Evolutionary conservation across 2,888 invertebrate genomes (phyloP).

Genomic region (Tenthredo distinguenda): DNA sequence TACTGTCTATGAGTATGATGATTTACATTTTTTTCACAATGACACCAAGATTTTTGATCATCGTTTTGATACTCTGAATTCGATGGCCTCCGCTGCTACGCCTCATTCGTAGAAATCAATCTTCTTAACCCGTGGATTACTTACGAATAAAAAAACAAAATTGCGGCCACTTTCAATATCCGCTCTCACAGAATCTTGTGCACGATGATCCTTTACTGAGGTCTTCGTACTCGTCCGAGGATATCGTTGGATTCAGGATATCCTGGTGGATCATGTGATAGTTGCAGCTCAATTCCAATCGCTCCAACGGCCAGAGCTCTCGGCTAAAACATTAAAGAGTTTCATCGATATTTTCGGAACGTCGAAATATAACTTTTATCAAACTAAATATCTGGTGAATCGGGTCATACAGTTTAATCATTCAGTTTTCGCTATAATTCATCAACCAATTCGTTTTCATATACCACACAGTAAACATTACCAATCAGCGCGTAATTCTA

Average conservation of each 20-base stretch:
- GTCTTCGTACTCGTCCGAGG: constrained; percentile 45
- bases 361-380: too few species aligned
- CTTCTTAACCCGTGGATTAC: neutral
- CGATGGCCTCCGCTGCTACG: neutral
- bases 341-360: neutral
- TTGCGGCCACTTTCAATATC: constrained; percentile 22
- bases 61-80: neutral
- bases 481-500: neutral
- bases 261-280: constrained; percentile 51
- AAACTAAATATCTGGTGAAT: neutral
- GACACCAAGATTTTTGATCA: neutral
- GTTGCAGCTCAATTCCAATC: constrained; percentile 52
- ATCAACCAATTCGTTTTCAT: neutral
- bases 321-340: constrained; percentile 49
- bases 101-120: neutral
- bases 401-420: neutral
- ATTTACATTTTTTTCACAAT: constrained; percentile 7
- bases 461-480: neutral
- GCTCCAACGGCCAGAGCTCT: constrained; percentile 50
- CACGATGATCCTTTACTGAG: neutral
- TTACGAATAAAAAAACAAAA: constrained; percentile 25
- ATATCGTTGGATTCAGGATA: constrained; percentile 46
- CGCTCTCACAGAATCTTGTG: constrained; percentile 48
- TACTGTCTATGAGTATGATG: constrained; percentile 3
- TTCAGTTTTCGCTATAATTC: neutral